Evolutionary conservation across 2,113 vertebrate genomes (phyloP).

Genomic region (Colistium nudipinnis): DNA sequence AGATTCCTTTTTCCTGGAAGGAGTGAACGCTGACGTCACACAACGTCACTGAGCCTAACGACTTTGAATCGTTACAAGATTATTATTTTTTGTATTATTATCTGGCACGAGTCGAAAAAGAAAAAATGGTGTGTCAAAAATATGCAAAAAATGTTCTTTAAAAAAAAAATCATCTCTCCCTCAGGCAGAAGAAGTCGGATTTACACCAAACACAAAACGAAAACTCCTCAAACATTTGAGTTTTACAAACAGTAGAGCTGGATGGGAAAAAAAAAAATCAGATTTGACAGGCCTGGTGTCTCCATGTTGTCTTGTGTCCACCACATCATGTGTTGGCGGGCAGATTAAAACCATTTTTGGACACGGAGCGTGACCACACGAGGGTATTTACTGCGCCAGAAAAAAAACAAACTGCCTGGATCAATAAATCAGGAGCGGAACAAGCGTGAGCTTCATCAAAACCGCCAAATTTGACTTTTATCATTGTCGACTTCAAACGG

Average conservation of each 20-base stretch:
- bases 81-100: too few relatives aligned
- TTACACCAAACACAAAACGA: conserved; percentile 33
- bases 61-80: too few relatives aligned
- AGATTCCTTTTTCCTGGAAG: too few relatives aligned
- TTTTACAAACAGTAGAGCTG: conserved; percentile 44
- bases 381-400: conserved; percentile 50
- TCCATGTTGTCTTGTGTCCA: conserved; percentile 53
- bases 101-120: too few relatives aligned
- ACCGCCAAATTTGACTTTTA: too few relatives aligned
- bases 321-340: conserved; percentile 60
- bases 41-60: too few relatives aligned
- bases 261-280: conserved; percentile 58
- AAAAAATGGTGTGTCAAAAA: too few relatives aligned
- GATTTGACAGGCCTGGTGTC: conserved; percentile 53
- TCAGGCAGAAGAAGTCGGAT: conserved; percentile 37
- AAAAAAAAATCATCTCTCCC: too few relatives aligned
- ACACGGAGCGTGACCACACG: conserved; percentile 54
- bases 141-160: too few relatives aligned
- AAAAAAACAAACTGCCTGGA: conserved; percentile 14
- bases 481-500: too few relatives aligned
- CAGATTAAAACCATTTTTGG: conserved; percentile 43
- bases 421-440: conserved; percentile 58
- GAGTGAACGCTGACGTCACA: too few relatives aligned
- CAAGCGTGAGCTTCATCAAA: conserved; percentile 31
- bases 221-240: conserved; percentile 15